Evolutionary conservation across 2,888 invertebrate genomes (phyloP), one percentile per base, ranked within the genome.

Genomic region (Andrena fulva): DNA sequence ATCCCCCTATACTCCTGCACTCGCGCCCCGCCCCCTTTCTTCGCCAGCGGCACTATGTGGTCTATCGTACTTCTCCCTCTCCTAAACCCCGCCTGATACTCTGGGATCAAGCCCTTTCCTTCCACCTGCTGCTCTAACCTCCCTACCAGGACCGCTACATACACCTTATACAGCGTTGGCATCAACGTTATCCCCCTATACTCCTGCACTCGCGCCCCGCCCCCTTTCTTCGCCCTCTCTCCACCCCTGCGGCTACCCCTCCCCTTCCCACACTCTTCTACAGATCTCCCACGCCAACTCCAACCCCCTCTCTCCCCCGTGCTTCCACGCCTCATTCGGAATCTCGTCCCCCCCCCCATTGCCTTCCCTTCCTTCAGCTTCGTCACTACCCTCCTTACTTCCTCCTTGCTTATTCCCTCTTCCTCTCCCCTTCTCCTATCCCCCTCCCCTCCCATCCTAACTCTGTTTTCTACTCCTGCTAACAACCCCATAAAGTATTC

Each of bases 321-420:
- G 12, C 27, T 59, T 69, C 27, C 69, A 69, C 0, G 8, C 59
- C 16, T 69, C 59, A 1, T 56, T 56, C 7, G 16, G 27, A 0
- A 59, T 59, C 4, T 10, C 35, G 12, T 59, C 59, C 12, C 24
- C 35, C 24, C 35, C 16, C 59, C 69, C 27, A 10, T 16, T 1
- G 69, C 69, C 59, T 69, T 69, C 20, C 27, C 24, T 3, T 54
- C 33, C 33, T 54, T 69, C 20, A 69, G 2, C 12, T 12, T n/a
- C 20, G 6, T 31, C 4, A 69, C 20, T 7, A 31, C 16, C n/a
- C 20, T 12, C 10, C 20, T 56, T 8, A 69, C 12, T 12, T 56
- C 35, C 31, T 56, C 68, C 6, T 24, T 33, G 0, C 24, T 29
- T 10, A 56, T 35, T 6, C 20, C 56, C 7, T 54, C 31, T 24